Evolutionary conservation across 2,888 invertebrate species (phyloP).

Genomic region (Anaspis maculata): DNA sequence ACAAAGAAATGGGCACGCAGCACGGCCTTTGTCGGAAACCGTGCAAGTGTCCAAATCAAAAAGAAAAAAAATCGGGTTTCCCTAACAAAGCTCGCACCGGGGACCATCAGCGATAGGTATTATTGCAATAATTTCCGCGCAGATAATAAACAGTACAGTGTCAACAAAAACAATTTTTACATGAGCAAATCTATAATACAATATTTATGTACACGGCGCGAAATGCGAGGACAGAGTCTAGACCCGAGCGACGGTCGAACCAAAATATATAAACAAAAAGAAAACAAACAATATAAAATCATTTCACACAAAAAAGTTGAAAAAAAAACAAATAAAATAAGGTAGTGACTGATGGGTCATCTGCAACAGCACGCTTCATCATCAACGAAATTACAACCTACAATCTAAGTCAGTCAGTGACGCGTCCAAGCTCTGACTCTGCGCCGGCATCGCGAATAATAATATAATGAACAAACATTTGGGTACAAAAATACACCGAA

Average conservation of each 20-base stretch:
- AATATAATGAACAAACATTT: conserved; percentile 39
- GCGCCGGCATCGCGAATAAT: conserved; percentile 31
- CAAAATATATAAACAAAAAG: too few relatives aligned
- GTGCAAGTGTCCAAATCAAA: too few relatives aligned
- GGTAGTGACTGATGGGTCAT: conserved; percentile 24
- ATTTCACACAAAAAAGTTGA: too few relatives aligned
- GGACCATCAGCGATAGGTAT: conserved; percentile 10
- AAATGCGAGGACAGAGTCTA: conserved; percentile 23
- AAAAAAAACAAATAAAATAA: conserved; percentile 22
- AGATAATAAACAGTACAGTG: conserved; percentile 35
- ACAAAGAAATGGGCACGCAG: too few relatives aligned
- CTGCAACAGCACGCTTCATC: conserved; percentile 20
- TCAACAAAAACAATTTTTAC: conserved; percentile 43
- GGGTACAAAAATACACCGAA: conserved; percentile 46
- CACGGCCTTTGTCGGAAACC: too few relatives aligned
- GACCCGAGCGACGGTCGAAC: conserved; percentile 26
- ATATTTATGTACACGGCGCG: conserved; percentile 37
- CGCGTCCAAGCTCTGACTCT: conserved; percentile 28
- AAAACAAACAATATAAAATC: too few relatives aligned
- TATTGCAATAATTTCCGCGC: too few relatives aligned
- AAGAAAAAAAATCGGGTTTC: too few relatives aligned
- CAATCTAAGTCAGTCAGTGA: conserved; percentile 40
- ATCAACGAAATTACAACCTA: conserved; percentile 31
- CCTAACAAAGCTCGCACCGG: too few relatives aligned
- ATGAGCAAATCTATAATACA: conserved; percentile 44